phyloP scores from a whole-genome alignment of 2,888 invertebrate genomes.

The Girardia tigrina region DNA sequence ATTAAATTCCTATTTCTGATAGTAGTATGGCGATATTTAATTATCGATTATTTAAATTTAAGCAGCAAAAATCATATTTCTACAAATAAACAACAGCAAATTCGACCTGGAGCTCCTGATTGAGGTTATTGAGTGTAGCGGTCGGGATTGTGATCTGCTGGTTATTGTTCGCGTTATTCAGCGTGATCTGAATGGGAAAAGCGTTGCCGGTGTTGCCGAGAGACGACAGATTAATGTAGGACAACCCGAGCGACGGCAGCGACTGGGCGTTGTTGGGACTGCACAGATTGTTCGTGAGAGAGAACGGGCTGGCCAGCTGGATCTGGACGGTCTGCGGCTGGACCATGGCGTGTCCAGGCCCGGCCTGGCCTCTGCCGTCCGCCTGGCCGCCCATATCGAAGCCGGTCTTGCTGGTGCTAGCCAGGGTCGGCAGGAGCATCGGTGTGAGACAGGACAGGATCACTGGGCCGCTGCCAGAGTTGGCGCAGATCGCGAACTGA shows the following conservation, averaged over 20 bases:
- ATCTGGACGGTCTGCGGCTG: not conserved
- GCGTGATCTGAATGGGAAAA: not conserved
- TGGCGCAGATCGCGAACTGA: not conserved
- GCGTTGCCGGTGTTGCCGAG: not conserved
- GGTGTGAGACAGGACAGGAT: not conserved
- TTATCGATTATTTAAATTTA: too few species aligned
- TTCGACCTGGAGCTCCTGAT: not conserved
- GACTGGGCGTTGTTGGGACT: constrained; percentile 2
- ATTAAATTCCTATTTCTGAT: too few species aligned
- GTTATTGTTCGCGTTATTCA: not conserved
- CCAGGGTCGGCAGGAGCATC: not conserved
- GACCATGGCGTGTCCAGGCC: not conserved
- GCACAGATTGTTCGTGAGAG: not conserved
- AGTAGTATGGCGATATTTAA: too few species aligned
- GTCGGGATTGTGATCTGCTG: not conserved
- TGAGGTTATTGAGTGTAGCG: not conserved
- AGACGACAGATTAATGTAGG: not conserved
- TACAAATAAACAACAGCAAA: too few species aligned
- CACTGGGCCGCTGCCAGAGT: not conserved
- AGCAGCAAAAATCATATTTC: too few species aligned
- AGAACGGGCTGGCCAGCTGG: not conserved
- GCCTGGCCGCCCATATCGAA: not conserved
- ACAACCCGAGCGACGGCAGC: not conserved
- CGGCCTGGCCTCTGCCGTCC: not conserved
- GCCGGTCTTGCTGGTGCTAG: not conserved